Conservation (phyloP, 92 coral and sea anemone genomes). For the Zoanthus sansibaricus region DNA sequence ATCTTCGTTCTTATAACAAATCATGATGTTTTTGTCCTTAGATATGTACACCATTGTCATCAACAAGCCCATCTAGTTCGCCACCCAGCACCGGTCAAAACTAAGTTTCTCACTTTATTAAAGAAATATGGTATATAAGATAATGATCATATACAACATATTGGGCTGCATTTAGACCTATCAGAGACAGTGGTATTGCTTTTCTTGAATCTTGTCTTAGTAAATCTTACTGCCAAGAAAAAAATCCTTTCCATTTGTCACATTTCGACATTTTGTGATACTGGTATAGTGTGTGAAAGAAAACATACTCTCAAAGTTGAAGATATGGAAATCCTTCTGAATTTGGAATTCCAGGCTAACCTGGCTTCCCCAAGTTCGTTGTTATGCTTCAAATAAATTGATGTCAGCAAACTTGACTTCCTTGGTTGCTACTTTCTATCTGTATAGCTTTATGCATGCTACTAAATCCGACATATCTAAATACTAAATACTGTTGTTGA, state of each 20-base stretch:
- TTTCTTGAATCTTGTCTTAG: slow-evolving; percentile 46
- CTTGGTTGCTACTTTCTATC: slow-evolving; percentile 44
- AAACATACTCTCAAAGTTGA: slow-evolving; percentile 46
- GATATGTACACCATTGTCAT: slow-evolving; percentile 47
- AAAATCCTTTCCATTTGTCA: slow-evolving; percentile 40
- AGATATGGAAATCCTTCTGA: slow-evolving; percentile 46
- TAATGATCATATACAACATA: slow-evolving; percentile 39
- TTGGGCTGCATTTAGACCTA: slow-evolving; percentile 42
- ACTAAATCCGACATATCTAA: slow-evolving; percentile 10
- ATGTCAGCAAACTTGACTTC: slow-evolving; percentile 43
- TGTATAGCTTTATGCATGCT: slow-evolving; percentile 45
- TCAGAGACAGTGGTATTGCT: slow-evolving; percentile 38
- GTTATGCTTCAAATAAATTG: slow-evolving; percentile 31
- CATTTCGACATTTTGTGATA: slow-evolving; percentile 21
- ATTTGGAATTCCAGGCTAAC: slow-evolving; percentile 48
- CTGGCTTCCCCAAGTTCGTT: slow-evolving; percentile 38
- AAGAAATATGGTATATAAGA: slow-evolving; percentile 47
- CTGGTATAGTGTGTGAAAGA: slow-evolving; percentile 36
- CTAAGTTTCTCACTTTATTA: slow-evolving; percentile 37
- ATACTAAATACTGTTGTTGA: slow-evolving; percentile 1
- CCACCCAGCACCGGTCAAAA: slow-evolving; percentile 34
- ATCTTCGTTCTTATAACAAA: slow-evolving; percentile 44
- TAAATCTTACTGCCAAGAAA: slow-evolving; percentile 41
- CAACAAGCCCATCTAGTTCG: slow-evolving; percentile 47
- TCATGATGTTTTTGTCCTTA: slow-evolving; percentile 38